phyloP scores from a whole-genome alignment of 2,888 invertebrate species.

The Trichogramma dendrolimi region DNA sequence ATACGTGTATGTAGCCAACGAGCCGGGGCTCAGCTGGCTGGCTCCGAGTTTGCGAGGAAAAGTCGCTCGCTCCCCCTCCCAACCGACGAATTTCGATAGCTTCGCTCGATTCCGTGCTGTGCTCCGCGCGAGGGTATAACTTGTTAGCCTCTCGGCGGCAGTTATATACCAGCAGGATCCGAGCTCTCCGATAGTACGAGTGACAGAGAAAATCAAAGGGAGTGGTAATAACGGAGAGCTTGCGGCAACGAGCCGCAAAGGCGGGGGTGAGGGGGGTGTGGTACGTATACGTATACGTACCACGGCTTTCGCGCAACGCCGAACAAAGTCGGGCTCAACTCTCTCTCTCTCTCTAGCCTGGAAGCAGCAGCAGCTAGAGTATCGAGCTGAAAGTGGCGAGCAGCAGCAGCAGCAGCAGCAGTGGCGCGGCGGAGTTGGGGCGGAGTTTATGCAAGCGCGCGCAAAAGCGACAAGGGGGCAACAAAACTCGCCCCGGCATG shows the following conservation, averaged over 20 bases:
- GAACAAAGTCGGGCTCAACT: background rate
- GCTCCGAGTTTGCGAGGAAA: too few relatives aligned
- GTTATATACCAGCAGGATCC: too few relatives aligned
- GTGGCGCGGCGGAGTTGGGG: conserved; percentile 34
- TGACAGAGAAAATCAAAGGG: too few relatives aligned
- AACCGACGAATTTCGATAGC: too few relatives aligned
- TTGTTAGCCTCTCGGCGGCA: too few relatives aligned
- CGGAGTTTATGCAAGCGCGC: conserved; percentile 48
- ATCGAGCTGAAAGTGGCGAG: background rate
- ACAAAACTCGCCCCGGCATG: conserved; percentile 39
- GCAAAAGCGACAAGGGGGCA: conserved; percentile 27
- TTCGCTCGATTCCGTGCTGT: too few relatives aligned
- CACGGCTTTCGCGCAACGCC: background rate
- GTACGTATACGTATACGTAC: too few relatives aligned
- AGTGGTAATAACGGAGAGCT: background rate
- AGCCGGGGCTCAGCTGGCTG: too few relatives aligned
- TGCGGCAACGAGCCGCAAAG: background rate
- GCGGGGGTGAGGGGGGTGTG: background rate
- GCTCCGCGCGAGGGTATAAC: too few relatives aligned
- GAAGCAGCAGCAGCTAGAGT: conserved; percentile 1
- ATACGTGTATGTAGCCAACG: too few relatives aligned
- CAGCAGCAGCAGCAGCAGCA: conserved; percentile 21
- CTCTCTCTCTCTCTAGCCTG: background rate
- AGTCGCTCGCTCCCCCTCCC: too few relatives aligned
- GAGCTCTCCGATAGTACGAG: too few relatives aligned